A percentile compares a stretch with the other conserved stretches of the same genome.
phyloP scores from a whole-genome alignment of 2,797 vertebrate genomes.

The Menidia menidia region DNA sequence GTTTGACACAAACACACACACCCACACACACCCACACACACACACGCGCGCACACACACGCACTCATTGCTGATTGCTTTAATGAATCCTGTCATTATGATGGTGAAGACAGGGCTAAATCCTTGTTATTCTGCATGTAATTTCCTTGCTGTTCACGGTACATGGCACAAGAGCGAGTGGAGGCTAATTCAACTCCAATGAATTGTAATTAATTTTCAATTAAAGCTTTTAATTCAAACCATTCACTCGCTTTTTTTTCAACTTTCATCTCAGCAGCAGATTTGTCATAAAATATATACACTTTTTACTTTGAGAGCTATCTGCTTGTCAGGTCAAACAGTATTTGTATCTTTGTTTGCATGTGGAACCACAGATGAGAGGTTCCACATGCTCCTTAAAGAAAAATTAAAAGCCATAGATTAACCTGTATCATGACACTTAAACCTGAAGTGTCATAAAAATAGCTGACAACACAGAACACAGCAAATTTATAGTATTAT shows the following conservation, averaged over 20 bases:
- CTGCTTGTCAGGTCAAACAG: slow-evolving; percentile 20
- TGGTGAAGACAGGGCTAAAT: slow-evolving; percentile 57
- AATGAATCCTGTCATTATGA: slow-evolving; percentile 67
- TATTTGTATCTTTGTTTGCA: background rate
- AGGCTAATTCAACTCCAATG: slow-evolving; percentile 38
- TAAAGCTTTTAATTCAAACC: slow-evolving; percentile 64
- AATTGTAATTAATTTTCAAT: slow-evolving; percentile 72
- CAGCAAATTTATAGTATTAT: slow-evolving; percentile 61
- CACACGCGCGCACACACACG: slow-evolving; percentile 24
- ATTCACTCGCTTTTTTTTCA: slow-evolving; percentile 34
- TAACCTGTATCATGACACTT: background rate
- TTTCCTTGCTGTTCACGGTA: slow-evolving; percentile 58
- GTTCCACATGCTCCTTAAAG: slow-evolving; percentile 4
- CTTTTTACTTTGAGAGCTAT: slow-evolving; percentile 9
- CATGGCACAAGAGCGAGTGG: slow-evolving; percentile 31
- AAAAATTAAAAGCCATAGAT: background rate
- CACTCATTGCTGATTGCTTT: slow-evolving; percentile 37
- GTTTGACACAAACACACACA: slow-evolving; percentile 22
- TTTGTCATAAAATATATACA: slow-evolving; percentile 32
- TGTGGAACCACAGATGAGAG: background rate
- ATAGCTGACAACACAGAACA: slow-evolving; percentile 31
- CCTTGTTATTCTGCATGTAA: slow-evolving; percentile 51
- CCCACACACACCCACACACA: slow-evolving; percentile 15
- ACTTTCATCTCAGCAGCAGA: background rate
- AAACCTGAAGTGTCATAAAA: slow-evolving; percentile 20